Percentiles rank a stretch among this genome's conserved stretches.
These are phyloP conservation scores for Epistrophe eligans DNA, from an alignment of 2,888 invertebrate species.

Conservation along the genomic window DNA sequence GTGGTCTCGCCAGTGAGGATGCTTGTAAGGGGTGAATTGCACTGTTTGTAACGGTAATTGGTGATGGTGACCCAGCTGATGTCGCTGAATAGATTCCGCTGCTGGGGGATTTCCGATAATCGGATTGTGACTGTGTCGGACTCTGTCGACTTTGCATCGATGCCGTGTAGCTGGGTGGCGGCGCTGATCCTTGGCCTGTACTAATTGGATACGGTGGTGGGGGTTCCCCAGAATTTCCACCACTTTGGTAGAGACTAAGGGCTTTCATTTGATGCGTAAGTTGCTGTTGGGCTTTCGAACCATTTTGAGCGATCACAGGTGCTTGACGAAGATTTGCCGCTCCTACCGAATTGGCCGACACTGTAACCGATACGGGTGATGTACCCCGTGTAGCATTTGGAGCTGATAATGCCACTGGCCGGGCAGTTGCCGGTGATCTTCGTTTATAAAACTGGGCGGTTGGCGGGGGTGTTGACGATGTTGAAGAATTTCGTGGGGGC, in stretches of 20 bases:
- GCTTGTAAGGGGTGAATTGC: slow-evolving; percentile 86
- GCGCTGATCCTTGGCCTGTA: slow-evolving; percentile 84
- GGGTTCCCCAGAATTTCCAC: slow-evolving; percentile 86
- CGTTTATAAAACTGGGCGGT: slow-evolving; percentile 90
- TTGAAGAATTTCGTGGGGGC: slow-evolving; percentile 90
- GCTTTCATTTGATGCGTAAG: slow-evolving; percentile 95
- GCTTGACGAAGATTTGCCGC: slow-evolving; percentile 84
- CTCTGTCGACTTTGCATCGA: slow-evolving; percentile 95
- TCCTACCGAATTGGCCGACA: slow-evolving; percentile 78
- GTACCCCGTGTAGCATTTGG: slow-evolving; percentile 88
- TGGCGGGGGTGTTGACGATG: slow-evolving; percentile 86
- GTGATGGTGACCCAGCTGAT: slow-evolving; percentile 93
- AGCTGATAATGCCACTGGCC: slow-evolving; percentile 85
- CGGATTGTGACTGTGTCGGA: slow-evolving; percentile 91
- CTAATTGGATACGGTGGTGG: slow-evolving; percentile 88
- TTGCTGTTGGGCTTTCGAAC: slow-evolving; percentile 93
- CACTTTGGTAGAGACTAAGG: slow-evolving; percentile 89
- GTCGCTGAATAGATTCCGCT: slow-evolving; percentile 94
- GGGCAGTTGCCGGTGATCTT: slow-evolving; percentile 90
- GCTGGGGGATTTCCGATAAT: slow-evolving; percentile 93
- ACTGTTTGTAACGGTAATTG: slow-evolving; percentile 89
- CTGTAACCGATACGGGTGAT: slow-evolving; percentile 87
- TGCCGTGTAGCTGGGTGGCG: slow-evolving; percentile 92
- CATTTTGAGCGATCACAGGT: slow-evolving; percentile 93
- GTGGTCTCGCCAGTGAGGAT: slow-evolving; percentile 86